Evolutionary conservation across 2,888 invertebrate species (phyloP), one percentile per base, ranked within the genome.

Genomic region (Drosophila flavopinicola): DNA sequence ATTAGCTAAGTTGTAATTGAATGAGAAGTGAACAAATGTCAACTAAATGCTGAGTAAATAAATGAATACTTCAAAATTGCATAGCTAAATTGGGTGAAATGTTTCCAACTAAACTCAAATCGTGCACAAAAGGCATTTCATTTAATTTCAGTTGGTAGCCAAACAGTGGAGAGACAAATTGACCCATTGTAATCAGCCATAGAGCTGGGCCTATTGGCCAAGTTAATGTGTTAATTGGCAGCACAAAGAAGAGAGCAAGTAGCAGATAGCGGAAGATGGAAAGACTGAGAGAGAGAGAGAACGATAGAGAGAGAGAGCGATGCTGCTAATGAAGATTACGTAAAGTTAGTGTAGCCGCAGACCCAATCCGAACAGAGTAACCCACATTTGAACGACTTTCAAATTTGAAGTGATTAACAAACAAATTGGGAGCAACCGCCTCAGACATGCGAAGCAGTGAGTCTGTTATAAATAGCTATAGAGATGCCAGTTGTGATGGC

Each of bases 151-250:
- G n/a, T 6, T 13, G 23, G 23, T 6, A 35, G 33, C 24, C 39
- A 10, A 41, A 30, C 24, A n/a, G 9, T 9, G 32, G 20, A 15
- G 11, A 38, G 32, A 33, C 58, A 49, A 66, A 57, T 49, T 45
- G 52, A 20, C 11, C 45, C 63, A 52, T 54, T 45, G 54, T 47
- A 23, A 37, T 9, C 35, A 33, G 9, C 6, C 13, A 5, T 2
- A 7, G 6, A 27, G 33, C 24, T 33, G n/a, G 35, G 65, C 65
- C 45, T 45, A 30, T 64, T 53, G 54, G 66, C 41, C 45, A 45
- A 58, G 24, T 29, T 6, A 30, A 38, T 7, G 61, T 54, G 49
- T 23, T 25, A 56, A 67, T 37, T 63, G 54, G 10, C 25, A 25
- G 15, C 29, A 11, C 47, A 39, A 41, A 23, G 37, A 11, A 10